Conservation (phyloP, 2,797 vertebrate species). For the Phalanger gymnotis region DNA sequence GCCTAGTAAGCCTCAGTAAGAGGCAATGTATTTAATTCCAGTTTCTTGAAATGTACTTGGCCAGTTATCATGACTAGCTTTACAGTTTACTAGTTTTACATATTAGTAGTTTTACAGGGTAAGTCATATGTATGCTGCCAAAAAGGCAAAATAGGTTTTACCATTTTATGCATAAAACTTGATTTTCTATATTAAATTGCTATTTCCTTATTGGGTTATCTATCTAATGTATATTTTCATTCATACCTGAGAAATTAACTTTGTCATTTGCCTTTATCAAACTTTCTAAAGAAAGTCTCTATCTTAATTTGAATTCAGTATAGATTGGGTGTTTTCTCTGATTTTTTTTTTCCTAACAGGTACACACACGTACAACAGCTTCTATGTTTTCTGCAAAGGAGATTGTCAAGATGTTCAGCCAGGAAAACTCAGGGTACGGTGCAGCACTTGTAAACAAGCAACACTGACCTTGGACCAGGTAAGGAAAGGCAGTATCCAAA, state of each 20-base stretch:
- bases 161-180: slow-evolving; percentile 66
- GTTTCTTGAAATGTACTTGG: slow-evolving; percentile 56
- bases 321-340: slow-evolving; percentile 28
- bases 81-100: slow-evolving; percentile 50
- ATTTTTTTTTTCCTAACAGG: slow-evolving; percentile 78
- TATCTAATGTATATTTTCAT: slow-evolving; percentile 38
- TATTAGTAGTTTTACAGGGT: slow-evolving; percentile 53
- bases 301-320: slow-evolving; percentile 20
- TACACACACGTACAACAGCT: slow-evolving; percentile 84
- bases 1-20: slow-evolving; percentile 44
- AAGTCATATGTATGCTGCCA: slow-evolving; percentile 54
- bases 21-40: not conserved
- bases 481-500: slow-evolving; percentile 54
- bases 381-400: slow-evolving; percentile 93
- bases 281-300: not conserved
- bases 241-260: slow-evolving; percentile 19
- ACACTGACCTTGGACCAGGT: slow-evolving; percentile 91
- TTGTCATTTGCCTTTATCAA: slow-evolving; percentile 15
- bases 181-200: slow-evolving; percentile 62
- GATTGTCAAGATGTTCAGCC: slow-evolving; percentile 88
- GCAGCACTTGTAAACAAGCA: slow-evolving; percentile 88
- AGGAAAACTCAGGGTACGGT: slow-evolving; percentile 92
- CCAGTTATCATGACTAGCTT: slow-evolving; percentile 46
- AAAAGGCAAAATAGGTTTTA: slow-evolving; percentile 51
- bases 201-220: slow-evolving; percentile 35